A percentile compares a stretch with the other conserved stretches of the same genome.
These are phyloP conservation scores for Epistrophe grossulariae DNA, from an alignment of 2,888 invertebrate genomes.

Conservation along the genomic window DNA sequence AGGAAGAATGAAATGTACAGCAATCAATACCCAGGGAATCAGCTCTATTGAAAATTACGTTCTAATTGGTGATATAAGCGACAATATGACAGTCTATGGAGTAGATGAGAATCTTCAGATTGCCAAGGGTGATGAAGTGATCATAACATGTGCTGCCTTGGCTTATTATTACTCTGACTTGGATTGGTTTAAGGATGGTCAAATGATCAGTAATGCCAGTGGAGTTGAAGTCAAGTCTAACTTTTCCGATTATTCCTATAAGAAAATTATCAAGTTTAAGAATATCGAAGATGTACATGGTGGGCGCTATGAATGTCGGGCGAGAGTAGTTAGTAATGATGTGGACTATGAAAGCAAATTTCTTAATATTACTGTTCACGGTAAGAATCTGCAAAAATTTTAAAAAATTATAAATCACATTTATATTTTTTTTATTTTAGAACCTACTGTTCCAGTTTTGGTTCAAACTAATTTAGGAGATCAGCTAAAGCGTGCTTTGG, in stretches of 20 bases:
- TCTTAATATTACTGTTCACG: slow-evolving; percentile 81
- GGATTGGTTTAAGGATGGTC: slow-evolving; percentile 84
- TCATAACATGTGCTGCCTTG: slow-evolving; percentile 86
- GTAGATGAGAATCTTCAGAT: slow-evolving; percentile 82
- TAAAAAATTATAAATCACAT: neutral
- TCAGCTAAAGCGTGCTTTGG: slow-evolving; percentile 80
- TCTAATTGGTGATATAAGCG: slow-evolving; percentile 81
- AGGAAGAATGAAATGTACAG: slow-evolving; percentile 84
- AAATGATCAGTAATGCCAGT: slow-evolving; percentile 74
- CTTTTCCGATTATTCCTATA: slow-evolving; percentile 81
- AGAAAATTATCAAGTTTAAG: slow-evolving; percentile 81
- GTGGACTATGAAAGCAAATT: slow-evolving; percentile 78
- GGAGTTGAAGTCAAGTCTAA: slow-evolving; percentile 77
- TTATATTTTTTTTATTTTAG: slow-evolving; percentile 79
- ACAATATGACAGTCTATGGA: slow-evolving; percentile 83
- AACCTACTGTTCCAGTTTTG: slow-evolving; percentile 84
- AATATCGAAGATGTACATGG: slow-evolving; percentile 81
- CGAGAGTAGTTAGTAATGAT: slow-evolving; percentile 77
- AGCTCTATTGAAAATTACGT: slow-evolving; percentile 78
- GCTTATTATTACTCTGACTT: slow-evolving; percentile 85
- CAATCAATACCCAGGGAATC: slow-evolving; percentile 82
- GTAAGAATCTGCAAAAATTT: slow-evolving; percentile 77
- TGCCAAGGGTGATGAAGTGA: slow-evolving; percentile 85
- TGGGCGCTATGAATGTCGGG: slow-evolving; percentile 83
- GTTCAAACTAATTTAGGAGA: slow-evolving; percentile 84